Evolutionary conservation across 1,140 invertebrate species (phyloP).

Genomic region (Drosophila serrata): DNA sequence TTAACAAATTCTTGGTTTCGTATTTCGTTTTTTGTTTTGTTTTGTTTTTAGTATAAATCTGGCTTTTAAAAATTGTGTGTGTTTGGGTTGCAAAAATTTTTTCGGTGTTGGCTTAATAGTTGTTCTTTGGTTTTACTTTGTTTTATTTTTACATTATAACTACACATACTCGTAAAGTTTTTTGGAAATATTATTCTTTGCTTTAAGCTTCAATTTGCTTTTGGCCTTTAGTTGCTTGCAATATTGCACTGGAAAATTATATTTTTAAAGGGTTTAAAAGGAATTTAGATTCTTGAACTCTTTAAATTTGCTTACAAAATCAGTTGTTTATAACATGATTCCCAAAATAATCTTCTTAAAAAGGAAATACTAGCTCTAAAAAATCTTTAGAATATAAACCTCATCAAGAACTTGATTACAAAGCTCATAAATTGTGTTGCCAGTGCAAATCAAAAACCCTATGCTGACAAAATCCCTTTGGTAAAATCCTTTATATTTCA

Average conservation of each 20-base stretch:
- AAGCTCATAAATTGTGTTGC: too few relatives aligned
- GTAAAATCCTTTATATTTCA: conserved; percentile 24
- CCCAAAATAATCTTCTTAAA: not conserved
- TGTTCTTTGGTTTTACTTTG: conserved; percentile 14
- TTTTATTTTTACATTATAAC: conserved; percentile 16
- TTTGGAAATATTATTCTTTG: conserved; percentile 23
- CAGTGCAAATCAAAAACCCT: conserved; percentile 26
- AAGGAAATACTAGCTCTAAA: not conserved
- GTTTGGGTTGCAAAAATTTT: conserved; percentile 46
- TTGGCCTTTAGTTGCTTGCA: conserved; percentile 48
- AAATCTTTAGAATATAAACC: not conserved
- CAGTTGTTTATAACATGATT: not conserved
- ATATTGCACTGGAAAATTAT: conserved; percentile 15
- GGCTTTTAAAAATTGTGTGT: conserved; percentile 73
- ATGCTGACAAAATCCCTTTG: conserved; percentile 3
- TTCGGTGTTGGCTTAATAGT: conserved; percentile 39
- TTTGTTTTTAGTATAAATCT: conserved; percentile 55
- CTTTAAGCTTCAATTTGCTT: conserved; percentile 44
- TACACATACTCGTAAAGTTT: conserved; percentile 19
- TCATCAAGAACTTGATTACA: not conserved
- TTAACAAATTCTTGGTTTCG: conserved; percentile 70
- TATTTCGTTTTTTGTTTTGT: conserved; percentile 11
- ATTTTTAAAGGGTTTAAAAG: not conserved
- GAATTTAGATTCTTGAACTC: too few relatives aligned
- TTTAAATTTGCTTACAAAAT: not conserved